These are phyloP conservation scores for Capricornis sumatraensis DNA, from an alignment of 2,113 vertebrate genomes.

Conservation along the genomic window DNA sequence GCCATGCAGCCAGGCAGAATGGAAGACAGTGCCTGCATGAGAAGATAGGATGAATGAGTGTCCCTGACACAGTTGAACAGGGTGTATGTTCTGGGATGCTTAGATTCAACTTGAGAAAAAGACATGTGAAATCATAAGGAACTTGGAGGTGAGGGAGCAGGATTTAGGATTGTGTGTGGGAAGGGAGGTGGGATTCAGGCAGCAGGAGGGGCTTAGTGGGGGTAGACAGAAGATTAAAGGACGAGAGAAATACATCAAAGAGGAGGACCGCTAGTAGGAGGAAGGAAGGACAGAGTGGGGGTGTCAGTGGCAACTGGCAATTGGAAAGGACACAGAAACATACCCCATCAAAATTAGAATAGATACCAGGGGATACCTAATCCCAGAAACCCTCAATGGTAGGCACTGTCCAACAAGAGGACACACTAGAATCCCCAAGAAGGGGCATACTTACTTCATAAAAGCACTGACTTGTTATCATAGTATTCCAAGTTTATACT, in stretches of 20 bases:
- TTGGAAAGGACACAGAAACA: neutral
- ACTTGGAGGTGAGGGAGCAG: neutral
- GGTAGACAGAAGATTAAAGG: neutral
- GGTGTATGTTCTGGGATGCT: neutral
- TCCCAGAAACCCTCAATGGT: neutral
- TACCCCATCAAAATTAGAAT: neutral
- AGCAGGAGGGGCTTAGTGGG: neutral
- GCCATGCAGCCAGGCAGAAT: neutral
- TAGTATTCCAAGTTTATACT: neutral
- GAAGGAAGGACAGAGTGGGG: neutral
- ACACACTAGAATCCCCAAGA: neutral
- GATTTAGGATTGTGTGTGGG: too few relatives aligned
- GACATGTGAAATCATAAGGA: neutral
- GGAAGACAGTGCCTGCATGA: neutral
- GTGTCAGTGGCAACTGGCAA: neutral
- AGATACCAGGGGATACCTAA: neutral
- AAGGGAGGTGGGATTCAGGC: neutral
- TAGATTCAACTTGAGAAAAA: neutral
- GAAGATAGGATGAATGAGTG: neutral
- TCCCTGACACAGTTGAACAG: neutral
- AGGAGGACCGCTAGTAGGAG: neutral
- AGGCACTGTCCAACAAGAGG: neutral
- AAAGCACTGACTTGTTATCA: neutral
- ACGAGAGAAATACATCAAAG: neutral
- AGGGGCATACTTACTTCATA: neutral